phyloP scores from a whole-genome alignment of 2,888 invertebrate species.

The Aphodius sticticus region DNA sequence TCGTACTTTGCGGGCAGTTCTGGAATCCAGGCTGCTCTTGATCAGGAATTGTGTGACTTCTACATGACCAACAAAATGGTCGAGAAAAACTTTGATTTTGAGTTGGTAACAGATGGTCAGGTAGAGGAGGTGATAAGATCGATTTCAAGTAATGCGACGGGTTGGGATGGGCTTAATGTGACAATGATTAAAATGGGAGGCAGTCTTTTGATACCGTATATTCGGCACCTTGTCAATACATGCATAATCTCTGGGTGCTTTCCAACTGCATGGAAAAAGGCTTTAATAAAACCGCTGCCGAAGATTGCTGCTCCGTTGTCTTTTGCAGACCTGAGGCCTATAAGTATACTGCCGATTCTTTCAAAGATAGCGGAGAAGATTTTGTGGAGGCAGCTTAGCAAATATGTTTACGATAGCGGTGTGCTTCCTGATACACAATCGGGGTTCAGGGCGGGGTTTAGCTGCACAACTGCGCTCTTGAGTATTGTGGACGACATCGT shows the following conservation, averaged over 20 bases:
- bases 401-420: background rate
- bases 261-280: background rate
- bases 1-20: too few species aligned
- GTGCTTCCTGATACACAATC: too few species aligned
- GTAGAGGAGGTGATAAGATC: too few species aligned
- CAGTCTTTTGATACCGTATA: background rate
- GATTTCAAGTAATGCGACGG: too few species aligned
- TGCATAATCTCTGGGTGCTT: background rate
- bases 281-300: background rate
- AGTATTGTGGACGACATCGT: too few species aligned
- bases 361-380: background rate
- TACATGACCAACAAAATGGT: too few species aligned
- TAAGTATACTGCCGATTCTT: background rate
- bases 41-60: too few species aligned
- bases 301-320: background rate
- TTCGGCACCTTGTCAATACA: background rate
- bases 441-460: too few species aligned
- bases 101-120: too few species aligned
- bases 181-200: background rate
- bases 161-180: background rate
- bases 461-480: too few species aligned
- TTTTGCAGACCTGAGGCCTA: background rate
- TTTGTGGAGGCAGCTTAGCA: background rate
- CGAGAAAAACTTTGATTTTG: too few species aligned
- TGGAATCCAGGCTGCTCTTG: too few species aligned